Evolutionary conservation across 2,888 invertebrate genomes (phyloP), one percentile per base, ranked within the genome.

Genomic region (Labia minor): DNA sequence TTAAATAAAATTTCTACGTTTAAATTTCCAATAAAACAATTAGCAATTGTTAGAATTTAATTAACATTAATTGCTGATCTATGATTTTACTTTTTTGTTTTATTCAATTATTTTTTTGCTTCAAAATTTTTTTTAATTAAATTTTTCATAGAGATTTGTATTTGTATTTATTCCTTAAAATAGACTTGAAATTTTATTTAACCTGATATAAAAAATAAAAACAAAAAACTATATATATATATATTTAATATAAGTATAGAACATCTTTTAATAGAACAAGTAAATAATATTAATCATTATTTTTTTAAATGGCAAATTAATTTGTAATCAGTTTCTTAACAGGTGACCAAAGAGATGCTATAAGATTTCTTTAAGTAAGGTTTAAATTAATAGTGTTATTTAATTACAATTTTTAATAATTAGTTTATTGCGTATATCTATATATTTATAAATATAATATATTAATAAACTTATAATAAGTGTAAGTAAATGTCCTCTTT

Each of bases 1-100:
- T 49, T 49, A 49, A 49, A 49, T 49, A 49, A 49, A 49, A 49
- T 49, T 49, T 49, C 49, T 49, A 49, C 2, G 49, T 49, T 49
- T 49, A 49, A 8, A 8, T 16, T 49, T 16, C 16, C 2, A 8
- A 14, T 2, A 49, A 49, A 4, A 49, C 49, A 49, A 49, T 49
- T 49, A 49, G 49, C 49, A 49, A 49, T 49, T 49, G 49, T 49
- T 49, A 3, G 49, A 49, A 49, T 49, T 49, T n/a, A 49, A 14
- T 49, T 49, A 49, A 49, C 49, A 49, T 49, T 49, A 49, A 49
- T n/a, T 49, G 49, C 16, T 49, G 49, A 49, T 33, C 33, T 33
- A 8, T 33, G n/a, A 49, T 49, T 14, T 49, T 10, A 49, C n/a
- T 16, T n/a, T 49, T 49, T 49, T 49, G 49, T 10, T 49, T 49